Base-by-base conservation (phyloP, 2,888 invertebrate genomes). In the Alloplasta piceator region DNA sequence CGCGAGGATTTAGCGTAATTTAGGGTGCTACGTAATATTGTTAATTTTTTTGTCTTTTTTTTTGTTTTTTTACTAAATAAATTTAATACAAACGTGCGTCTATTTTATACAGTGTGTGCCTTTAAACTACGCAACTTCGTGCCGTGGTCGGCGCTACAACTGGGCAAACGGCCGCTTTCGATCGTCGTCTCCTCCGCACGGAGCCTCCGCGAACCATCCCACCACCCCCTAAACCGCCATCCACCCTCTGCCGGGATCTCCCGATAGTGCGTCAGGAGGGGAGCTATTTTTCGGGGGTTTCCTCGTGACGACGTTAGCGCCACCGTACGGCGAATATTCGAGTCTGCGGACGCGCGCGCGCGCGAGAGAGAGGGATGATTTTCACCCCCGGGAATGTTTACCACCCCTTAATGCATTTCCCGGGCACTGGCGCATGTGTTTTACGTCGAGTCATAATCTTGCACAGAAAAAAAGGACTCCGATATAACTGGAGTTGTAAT, bases 101-200 rank as follows among this genome's bases (percentile, higher is more conserved):
- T 90, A 90, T 88, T 88, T 89, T 90, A 88, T 90, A 90, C 89
- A 90, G 90, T 90, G 89, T 86, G 91, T 91, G 91, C 90, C 89
- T 89, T 90, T 89, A 90, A 89, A 90, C 91, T 91, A 91, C 90
- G 88, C 88, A 90, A 90, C 90, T 89, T 89, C 87, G 88, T 87
- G 91, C 90, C 90, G 90, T 89, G 75, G 91, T 91, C 91, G 91
- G 90, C 91, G 90, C 91, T 91, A 90, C 91, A 89, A 91, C 91
- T 91, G 89, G 88, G 86, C 79, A 82, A 73, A 82, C 80, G 26
- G 26, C 26, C 26, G 82, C 80, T 83, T 86, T 86, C 85, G 86
- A 86, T 88, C 86, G 86, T 68, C 73, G 64, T 68, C 75, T 83
- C 86, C 80, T n/a, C n/a, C 82, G 84, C 84, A 83, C 83, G 84